Base-by-base conservation (phyloP, 2,113 vertebrate species). In the Apus apus region DNA sequence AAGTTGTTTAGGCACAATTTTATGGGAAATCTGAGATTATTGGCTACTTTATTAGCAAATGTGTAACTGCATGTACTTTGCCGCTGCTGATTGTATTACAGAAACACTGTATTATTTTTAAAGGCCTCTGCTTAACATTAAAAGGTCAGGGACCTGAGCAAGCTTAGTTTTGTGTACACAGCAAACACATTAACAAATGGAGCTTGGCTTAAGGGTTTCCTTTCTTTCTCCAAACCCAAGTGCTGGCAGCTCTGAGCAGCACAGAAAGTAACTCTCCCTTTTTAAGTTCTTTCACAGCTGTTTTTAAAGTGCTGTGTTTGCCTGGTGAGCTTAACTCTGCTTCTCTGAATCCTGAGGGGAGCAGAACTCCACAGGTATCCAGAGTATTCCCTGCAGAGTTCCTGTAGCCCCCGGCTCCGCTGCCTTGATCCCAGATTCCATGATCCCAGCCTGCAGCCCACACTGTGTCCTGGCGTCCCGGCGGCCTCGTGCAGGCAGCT, bases 121-220 rank as follows among this genome's bases (percentile, higher is more conserved):
- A 38, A 78, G 43, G 85, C 32, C 19, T 80, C 48, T 62, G 36
- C 65, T 95, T 93, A 48, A 48, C 66, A 4, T 86, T 27, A 30
- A 82, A 94, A 97, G 89, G 87, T 78, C 92, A 88, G 90, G 89
- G 90, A 34, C 84, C 67, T 80, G 85, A 92, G 90, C 91, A 97
- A 93, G 94, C 89, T 92, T 50, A 48, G 27, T 84, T 81, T 17
- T 95, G 65, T 95, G 78, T 87, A 89, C 94, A 87, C 65, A 61
- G 96, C 72, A 83, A 97, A 78, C 78, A 95, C 70, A 83, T 86
- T 94, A 95, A 72, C 76, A 92, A 81, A 46, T 80, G 96, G 90
- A 94, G 68, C 93, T 96, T 96, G 93, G 80, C 74, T 3, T n/a
- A 32, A 17, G 65, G 62, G 3, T 92, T 92, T 87, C 81, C 85